Evolutionary conservation across 1,140 invertebrate genomes (phyloP), one percentile per base, ranked within the genome.

Genomic region (Procambarus clarkii): DNA sequence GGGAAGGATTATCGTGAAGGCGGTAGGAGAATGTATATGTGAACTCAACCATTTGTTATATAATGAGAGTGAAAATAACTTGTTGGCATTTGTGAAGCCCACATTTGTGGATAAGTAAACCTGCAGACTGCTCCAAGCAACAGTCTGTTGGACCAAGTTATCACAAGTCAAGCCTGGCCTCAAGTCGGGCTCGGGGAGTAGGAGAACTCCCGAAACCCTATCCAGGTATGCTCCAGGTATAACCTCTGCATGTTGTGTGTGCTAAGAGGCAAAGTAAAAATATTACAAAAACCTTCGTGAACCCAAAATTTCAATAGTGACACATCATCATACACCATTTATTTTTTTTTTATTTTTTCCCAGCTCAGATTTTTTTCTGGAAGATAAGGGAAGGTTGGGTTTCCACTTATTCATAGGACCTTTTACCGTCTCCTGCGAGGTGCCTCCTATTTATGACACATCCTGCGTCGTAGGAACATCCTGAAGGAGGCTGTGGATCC

Each of bases 381-480:
- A 18, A 18, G 60, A 18, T 9, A 64, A 18, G 60, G 60, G 60
- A 15, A 64, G 60, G 60, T 64, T 64, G 18, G 69, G 34, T 74
- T 74, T 74, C 69, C 15, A 34, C 69, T 34, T 74, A 24, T 74
- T 34, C 21, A 24, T 34, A 34, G 24, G 2, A 54, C 46, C 69
- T 54, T 18, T 64, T 84, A 24, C 44, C 24, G 24, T 44, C 9
- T 44, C 15, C 54, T 24, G 7, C 13, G 50, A 54, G 50, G 8
- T 13, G 13, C 50, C 71, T 58, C 58, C 48, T 78, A 86, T 60
- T 58, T 77, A 78, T 86, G 85, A 78, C 54, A 78, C 74, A 45
- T 54, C 74, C 21, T n/a, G n/a, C 44, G 74, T n/a, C 76, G 71
- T 44, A 86, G 50, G 74, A 71, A 78, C 74, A 86, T 77, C 76